Base-by-base conservation (phyloP, 2,113 vertebrate species). In the Dipodomys merriami region DNA sequence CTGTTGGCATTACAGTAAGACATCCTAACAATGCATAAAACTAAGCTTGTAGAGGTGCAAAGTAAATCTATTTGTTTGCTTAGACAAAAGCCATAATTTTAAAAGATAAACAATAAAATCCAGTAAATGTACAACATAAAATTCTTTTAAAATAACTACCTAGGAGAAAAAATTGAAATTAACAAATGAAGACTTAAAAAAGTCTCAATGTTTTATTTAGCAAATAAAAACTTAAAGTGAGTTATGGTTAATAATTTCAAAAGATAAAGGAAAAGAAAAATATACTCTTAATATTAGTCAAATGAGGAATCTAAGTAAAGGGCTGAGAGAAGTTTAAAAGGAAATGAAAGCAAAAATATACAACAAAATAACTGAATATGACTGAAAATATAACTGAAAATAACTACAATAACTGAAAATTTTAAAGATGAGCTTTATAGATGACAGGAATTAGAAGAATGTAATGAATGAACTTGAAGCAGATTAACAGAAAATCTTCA, bases 41-140 rank as follows among this genome's bases (percentile, higher is more conserved):
- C 39, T 79, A 87, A 85, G 20, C 8, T 29, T 76, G 83, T 35
- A 23, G 1, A 67, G 88, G 16, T 91, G 81, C 18, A 81, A 65
- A 33, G 29, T 80, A 80, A 83, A 69, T 62, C 29, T 64, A 16
- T 60, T 22, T 85, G 29, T 19, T 46, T 94, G 6, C 60, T 92
- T 87, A n/a, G 62, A 76, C 2, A 86, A 85, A 83, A 49, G 27
- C 23, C 27, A 80, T 7, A 76, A 20, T 72, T 67, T 49, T 77
- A 15, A 74, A 60, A 60, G 25, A 78, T 64, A 88, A 91, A 77
- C 29, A 88, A 39, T 16, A 84, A 90, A 88, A 84, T 79, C 2
- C 1, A 29, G 1, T 30, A 7, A 86, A 53, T 64, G 25, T 3
- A n/a, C 39, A 62, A 1, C 44, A 79, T 33, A 53, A 78, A 53